Percentiles rank a stretch among this genome's conserved stretches.
These are phyloP conservation scores for Rhinatrema bivittatum DNA, from an alignment of 2,797 vertebrate species.

Conservation along the genomic window DNA sequence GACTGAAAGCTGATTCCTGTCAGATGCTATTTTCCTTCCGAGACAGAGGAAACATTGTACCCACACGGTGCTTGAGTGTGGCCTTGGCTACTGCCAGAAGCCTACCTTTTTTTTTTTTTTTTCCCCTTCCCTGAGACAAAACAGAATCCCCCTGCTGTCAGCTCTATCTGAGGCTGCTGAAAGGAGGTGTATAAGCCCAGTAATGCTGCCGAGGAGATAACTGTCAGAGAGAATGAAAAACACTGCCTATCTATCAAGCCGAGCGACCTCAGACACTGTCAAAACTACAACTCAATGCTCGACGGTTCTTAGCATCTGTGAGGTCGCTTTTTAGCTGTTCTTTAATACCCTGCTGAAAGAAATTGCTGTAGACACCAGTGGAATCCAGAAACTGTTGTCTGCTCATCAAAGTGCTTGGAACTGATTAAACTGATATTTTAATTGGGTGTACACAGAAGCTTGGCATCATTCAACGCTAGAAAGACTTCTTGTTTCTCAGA, in stretches of 20 bases:
- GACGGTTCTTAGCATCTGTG: conserved; percentile 52
- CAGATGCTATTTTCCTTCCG: conserved; percentile 58
- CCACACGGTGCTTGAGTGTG: conserved; percentile 55
- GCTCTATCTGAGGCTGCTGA: conserved; percentile 51
- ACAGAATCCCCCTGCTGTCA: conserved; percentile 57
- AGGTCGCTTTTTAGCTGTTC: conserved; percentile 27
- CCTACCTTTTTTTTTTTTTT: conserved; percentile 52
- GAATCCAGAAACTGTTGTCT: conserved; percentile 23
- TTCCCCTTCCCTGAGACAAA: conserved; percentile 49
- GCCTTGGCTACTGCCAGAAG: conserved; percentile 57
- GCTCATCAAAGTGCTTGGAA: background rate
- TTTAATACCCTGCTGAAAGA: conserved; percentile 43
- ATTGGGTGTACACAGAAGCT: no score
- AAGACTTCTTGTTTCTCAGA: no score
- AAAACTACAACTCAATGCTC: conserved; percentile 61
- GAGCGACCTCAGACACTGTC: conserved; percentile 48
- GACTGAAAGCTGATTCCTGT: conserved; percentile 74
- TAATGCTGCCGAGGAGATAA: conserved; percentile 53
- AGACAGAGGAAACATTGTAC: conserved; percentile 69
- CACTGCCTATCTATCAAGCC: conserved; percentile 42
- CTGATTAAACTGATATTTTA: no score
- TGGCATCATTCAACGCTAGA: no score
- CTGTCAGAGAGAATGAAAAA: conserved; percentile 59
- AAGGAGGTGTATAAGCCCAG: conserved; percentile 54
- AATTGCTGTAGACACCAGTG: conserved; percentile 13